These are phyloP conservation scores for Bagarius yarrelli DNA, from an alignment of 2,113 vertebrate species.

Conservation along the genomic window DNA sequence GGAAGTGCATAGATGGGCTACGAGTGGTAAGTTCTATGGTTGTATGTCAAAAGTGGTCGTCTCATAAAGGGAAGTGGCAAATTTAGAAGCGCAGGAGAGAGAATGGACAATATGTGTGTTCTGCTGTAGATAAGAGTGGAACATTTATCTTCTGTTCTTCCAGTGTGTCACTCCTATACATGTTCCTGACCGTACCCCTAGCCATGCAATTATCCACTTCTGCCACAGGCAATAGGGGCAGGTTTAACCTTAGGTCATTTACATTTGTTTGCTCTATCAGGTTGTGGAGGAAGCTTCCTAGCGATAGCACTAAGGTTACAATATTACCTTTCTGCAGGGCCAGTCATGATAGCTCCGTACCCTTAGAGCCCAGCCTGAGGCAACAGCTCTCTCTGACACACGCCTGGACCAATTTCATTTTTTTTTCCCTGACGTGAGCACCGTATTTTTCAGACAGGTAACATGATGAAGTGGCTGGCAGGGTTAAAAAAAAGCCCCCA, in stretches of 20 bases:
- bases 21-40: neutral
- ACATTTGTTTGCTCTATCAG: neutral
- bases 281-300: neutral
- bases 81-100: neutral
- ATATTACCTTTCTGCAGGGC: neutral
- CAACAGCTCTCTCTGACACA: neutral
- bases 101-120: neutral
- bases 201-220: slow-evolving; percentile 10
- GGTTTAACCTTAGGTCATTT: neutral
- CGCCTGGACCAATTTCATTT: neutral
- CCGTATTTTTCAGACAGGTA: neutral
- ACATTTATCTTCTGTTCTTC: slow-evolving; percentile 8
- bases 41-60: neutral
- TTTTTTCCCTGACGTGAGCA: neutral
- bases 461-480: neutral
- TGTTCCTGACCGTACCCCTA: neutral
- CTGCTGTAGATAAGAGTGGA: slow-evolving; percentile 4
- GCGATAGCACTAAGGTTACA: neutral
- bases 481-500: neutral
- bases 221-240: neutral
- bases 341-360: neutral
- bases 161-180: neutral
- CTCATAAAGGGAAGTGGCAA: neutral
- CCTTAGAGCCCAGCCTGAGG: slow-evolving; percentile 5
- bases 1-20: neutral